Evolutionary conservation across 1,140 invertebrate species (phyloP), one percentile per base, ranked within the genome.

Genomic region (Panulirus ornatus): DNA sequence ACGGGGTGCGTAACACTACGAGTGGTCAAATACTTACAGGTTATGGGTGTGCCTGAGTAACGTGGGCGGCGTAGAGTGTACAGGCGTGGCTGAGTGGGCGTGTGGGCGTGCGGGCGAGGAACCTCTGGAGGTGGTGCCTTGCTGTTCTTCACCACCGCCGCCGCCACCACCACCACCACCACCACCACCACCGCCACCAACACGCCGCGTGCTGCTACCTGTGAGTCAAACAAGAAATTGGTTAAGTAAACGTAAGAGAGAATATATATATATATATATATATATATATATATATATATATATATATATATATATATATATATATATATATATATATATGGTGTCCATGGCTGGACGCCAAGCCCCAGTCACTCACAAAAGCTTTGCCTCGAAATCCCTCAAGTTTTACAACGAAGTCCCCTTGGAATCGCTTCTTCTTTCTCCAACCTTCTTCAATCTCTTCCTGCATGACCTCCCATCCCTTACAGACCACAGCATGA

Each of bases 21-120:
- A 66, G 34, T 70, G 66, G 36, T 22, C 9, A 40, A 51, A 14
- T 73, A 87, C 84, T 87, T 63, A 87, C 84, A 87, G 84, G 75
- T 87, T 87, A 58, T 87, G 84, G 44, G 84, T 34, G 84, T 87
- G 84, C 38, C 84, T 78, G 1, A 87, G 75, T 58, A 87, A 36
- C 47, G 84, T 87, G 84, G 84, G 84, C 54, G 84, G 84, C 47
- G 84, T 87, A 2, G 84, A 75, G 84, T 87, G 84, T 51, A 58
- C 73, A 38, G 84, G 84, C 22, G 84, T 87, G 36, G 84, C 51
- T 5, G 73, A 66, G 75, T 87, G 84, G 75, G 75, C 75, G 71
- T 78, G 84, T 38, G 84, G 47, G 75, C 84, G 84, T 34, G 84
- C 84, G 34, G 84, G 84, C 14, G 84, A 87, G 47, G 84, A 87